Percentiles rank a stretch among this genome's conserved stretches.
phyloP scores from a whole-genome alignment of 2,797 vertebrate species.

The Pipistrellus pipistrellus region DNA sequence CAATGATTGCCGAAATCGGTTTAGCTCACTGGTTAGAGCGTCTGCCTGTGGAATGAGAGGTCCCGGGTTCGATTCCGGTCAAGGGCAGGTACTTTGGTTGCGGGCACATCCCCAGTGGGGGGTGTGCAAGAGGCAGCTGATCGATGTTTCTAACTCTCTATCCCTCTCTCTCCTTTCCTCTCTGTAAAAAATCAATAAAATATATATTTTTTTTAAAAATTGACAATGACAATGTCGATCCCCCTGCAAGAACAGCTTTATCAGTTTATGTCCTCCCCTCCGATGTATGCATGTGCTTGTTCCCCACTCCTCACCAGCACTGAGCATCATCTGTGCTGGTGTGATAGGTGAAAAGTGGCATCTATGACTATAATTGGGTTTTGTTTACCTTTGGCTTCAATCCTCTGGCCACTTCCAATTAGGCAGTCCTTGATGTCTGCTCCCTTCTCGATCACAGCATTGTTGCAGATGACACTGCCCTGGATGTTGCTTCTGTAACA shows the following conservation, averaged over 20 bases:
- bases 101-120: too few relatives aligned
- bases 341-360: background rate
- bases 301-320: background rate
- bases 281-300: background rate
- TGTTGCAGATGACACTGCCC: slow-evolving; percentile 96
- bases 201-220: background rate
- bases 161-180: too few relatives aligned
- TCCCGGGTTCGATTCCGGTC: too few relatives aligned
- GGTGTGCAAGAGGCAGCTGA: too few relatives aligned
- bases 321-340: background rate
- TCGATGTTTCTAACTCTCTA: too few relatives aligned
- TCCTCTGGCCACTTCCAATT: slow-evolving; percentile 93
- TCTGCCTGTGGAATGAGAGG: too few relatives aligned
- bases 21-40: too few relatives aligned
- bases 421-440: slow-evolving; percentile 97
- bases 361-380: slow-evolving; percentile 49
- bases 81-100: too few relatives aligned
- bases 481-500: slow-evolving; percentile 94
- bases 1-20: too few relatives aligned
- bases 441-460: slow-evolving; percentile 94
- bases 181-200: too few relatives aligned
- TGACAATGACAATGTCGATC: background rate
- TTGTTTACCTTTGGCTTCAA: slow-evolving; percentile 92
- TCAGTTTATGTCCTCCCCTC: background rate
- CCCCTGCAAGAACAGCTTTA: slow-evolving; percentile 15